Percentiles rank a stretch among this genome's conserved stretches.
Conservation (phyloP, 2,888 invertebrate genomes). For the Calliphora vomitoria region DNA sequence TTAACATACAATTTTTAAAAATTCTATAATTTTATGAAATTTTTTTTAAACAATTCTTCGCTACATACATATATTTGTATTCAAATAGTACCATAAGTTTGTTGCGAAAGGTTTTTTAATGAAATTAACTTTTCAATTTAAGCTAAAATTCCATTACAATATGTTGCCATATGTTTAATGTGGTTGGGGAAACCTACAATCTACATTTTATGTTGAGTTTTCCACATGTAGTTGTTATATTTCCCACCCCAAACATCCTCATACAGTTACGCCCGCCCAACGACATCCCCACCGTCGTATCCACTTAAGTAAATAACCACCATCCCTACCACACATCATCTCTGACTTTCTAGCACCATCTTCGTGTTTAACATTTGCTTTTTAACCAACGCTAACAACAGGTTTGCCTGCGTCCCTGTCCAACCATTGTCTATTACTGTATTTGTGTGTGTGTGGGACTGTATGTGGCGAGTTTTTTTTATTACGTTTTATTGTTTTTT, state of each 20-base stretch:
- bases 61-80: too few species aligned
- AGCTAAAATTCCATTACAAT: constrained; percentile 46
- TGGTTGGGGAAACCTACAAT: constrained; percentile 34
- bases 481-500: constrained; percentile 52
- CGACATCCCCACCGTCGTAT: not conserved
- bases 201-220: constrained; percentile 11
- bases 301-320: not conserved
- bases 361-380: constrained; percentile 4
- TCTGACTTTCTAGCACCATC: not conserved
- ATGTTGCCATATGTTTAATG: constrained; percentile 68
- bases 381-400: constrained; percentile 15
- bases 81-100: not conserved
- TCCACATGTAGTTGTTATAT: constrained; percentile 13
- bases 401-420: not conserved
- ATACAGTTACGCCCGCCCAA: not conserved
- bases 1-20: not conserved
- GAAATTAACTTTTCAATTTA: constrained; percentile 47
- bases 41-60: not conserved
- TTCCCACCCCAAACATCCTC: not conserved
- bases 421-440: not conserved
- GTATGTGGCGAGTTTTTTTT: constrained; percentile 8
- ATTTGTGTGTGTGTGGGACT: not conserved
- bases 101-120: not conserved
- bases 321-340: not conserved
- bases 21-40: not conserved